These are phyloP conservation scores for Heliconius sara DNA, from an alignment of 2,888 invertebrate genomes.

Conservation along the genomic window DNA sequence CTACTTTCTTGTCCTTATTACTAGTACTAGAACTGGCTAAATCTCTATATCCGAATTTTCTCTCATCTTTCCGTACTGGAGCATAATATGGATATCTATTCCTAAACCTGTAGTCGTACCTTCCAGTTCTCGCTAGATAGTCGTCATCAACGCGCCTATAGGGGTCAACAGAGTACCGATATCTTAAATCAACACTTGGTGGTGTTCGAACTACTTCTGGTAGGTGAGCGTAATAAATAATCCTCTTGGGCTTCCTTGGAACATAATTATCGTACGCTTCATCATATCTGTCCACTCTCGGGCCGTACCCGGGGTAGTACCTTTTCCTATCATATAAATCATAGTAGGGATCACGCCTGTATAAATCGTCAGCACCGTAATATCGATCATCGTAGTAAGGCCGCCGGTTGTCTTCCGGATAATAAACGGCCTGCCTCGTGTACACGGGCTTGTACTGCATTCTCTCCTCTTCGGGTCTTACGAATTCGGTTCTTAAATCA, in stretches of 20 bases:
- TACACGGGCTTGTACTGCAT: conserved; percentile 73
- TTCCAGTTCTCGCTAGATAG: conserved; percentile 68
- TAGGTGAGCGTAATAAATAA: conserved; percentile 88
- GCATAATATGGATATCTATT: conserved; percentile 72
- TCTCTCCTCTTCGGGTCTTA: conserved; percentile 71
- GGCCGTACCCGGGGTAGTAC: conserved; percentile 62
- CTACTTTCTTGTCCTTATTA: conserved; percentile 73
- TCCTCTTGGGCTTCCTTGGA: conserved; percentile 83
- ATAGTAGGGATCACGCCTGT: conserved; percentile 74
- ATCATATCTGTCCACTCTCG: conserved; percentile 74
- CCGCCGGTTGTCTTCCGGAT: conserved; percentile 76
- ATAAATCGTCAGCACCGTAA: conserved; percentile 70
- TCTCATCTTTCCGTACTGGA: conserved; percentile 75
- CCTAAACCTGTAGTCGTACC: conserved; percentile 77
- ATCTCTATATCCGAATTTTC: conserved; percentile 77
- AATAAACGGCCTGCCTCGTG: conserved; percentile 77
- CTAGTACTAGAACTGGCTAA: conserved; percentile 71
- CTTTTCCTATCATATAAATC: conserved; percentile 72
- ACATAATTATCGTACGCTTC: conserved; percentile 72
- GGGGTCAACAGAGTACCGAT: conserved; percentile 78
- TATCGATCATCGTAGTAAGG: conserved; percentile 73
- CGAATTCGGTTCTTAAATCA: conserved; percentile 76
- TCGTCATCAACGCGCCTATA: conserved; percentile 76
- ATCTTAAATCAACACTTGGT: conserved; percentile 82
- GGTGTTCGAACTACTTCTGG: conserved; percentile 87